phyloP scores from a whole-genome alignment of 2,888 invertebrate genomes.

The Microplitis deprimator region DNA sequence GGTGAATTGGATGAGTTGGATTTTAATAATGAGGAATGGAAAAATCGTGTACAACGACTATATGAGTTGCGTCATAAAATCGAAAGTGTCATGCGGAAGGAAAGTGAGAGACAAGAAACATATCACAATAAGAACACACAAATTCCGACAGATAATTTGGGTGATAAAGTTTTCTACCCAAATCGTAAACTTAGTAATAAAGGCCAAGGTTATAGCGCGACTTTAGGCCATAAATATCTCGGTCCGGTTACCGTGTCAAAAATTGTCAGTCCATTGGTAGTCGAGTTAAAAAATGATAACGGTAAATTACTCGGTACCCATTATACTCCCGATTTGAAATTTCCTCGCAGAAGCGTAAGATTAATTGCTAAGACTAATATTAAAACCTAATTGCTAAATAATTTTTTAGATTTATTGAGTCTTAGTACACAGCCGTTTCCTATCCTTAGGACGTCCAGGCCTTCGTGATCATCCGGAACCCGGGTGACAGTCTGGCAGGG shows the following conservation, averaged over 20 bases:
- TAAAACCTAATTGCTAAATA: no score
- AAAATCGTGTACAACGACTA: no score
- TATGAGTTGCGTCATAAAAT: no score
- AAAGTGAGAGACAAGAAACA: constrained; percentile 22
- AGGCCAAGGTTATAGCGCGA: neutral
- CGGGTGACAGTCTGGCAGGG: no score
- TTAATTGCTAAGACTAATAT: no score
- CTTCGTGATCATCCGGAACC: no score
- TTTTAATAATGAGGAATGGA: no score
- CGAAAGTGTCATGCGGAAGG: neutral
- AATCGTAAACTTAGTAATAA: neutral
- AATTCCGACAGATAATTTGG: neutral
- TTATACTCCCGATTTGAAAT: neutral
- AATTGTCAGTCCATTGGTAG: neutral
- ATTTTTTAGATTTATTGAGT: no score
- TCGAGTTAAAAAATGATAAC: neutral
- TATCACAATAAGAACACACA: neutral
- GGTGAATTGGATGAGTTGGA: no score
- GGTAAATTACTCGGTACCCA: neutral
- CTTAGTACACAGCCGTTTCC: no score
- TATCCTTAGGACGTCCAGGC: no score
- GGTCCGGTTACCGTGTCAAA: neutral
- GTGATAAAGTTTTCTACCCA: neutral
- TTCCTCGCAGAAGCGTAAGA: neutral
- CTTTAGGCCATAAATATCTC: neutral